Conservation (phyloP, 1,140 invertebrate genomes). For the Eriosoma lanigerum region DNA sequence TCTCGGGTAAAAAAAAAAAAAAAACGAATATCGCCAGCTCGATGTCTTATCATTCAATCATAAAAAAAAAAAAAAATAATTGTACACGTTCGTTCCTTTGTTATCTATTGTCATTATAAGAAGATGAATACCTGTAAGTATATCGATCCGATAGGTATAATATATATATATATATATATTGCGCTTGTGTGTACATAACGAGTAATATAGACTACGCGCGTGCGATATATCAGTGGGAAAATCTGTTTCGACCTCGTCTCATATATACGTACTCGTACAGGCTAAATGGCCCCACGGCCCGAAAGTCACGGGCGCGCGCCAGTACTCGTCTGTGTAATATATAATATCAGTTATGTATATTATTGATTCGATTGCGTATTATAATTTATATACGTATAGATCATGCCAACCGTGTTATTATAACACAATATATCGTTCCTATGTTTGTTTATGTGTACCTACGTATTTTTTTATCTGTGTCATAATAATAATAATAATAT, state of each 20-base stretch:
- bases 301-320: neutral
- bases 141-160: too few relatives aligned
- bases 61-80: too few relatives aligned
- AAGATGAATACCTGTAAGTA: too few relatives aligned
- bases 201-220: neutral
- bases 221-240: slow-evolving; percentile 39
- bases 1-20: too few relatives aligned
- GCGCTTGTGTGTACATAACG: too few relatives aligned
- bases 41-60: too few relatives aligned
- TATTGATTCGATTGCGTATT: slow-evolving; percentile 30
- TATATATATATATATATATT: too few relatives aligned
- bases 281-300: slow-evolving; percentile 19
- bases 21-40: too few relatives aligned
- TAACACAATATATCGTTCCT: neutral
- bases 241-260: slow-evolving; percentile 10
- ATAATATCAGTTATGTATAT: neutral
- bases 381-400: neutral
- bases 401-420: slow-evolving; percentile 15
- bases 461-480: neutral
- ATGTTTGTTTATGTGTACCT: slow-evolving; percentile 21
- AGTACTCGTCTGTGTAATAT: neutral
- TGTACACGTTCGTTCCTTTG: too few relatives aligned
- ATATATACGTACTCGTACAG: neutral
- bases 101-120: too few relatives aligned
- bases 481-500: too few relatives aligned